A percentile compares a stretch with the other conserved stretches of the same genome.
Conservation (phyloP, 2,797 vertebrate species). For the Huso huso region DNA sequence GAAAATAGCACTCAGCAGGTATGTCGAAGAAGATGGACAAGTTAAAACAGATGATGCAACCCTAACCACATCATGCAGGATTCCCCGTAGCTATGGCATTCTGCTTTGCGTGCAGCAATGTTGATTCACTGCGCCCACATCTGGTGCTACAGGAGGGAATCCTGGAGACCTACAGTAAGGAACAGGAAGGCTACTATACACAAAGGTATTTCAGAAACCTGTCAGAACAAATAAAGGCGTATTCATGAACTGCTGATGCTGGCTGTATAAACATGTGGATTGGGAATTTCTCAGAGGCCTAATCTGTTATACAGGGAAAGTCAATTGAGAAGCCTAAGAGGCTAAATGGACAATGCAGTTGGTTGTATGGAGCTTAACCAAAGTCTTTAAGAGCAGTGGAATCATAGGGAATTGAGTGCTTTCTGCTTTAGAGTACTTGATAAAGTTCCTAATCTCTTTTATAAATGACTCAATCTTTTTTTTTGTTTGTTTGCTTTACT, state of each 20-base stretch:
- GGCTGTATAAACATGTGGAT: constrained; percentile 36
- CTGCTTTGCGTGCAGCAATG: constrained; percentile 42
- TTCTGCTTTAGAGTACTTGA: no score
- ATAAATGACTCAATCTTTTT: not conserved
- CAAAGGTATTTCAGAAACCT: constrained; percentile 34
- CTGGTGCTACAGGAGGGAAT: constrained; percentile 39
- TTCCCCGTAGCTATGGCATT: constrained; percentile 23
- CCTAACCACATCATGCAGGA: constrained; percentile 37
- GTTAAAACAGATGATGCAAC: constrained; percentile 58
- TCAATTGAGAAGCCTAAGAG: not conserved
- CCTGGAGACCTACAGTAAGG: constrained; percentile 42
- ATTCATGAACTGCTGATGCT: constrained; percentile 18
- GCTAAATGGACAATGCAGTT: no score
- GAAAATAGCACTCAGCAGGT: constrained; percentile 54
- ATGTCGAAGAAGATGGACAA: constrained; percentile 59
- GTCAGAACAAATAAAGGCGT: constrained; percentile 46
- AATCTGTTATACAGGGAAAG: not conserved
- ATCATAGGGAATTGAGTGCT: no score
- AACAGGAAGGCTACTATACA: constrained; percentile 39
- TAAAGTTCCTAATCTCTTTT: no score
- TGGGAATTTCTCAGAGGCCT: not conserved
- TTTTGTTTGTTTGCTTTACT: no score
- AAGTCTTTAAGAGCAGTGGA: no score
- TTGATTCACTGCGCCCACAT: constrained; percentile 50
- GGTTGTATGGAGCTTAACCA: no score